Conservation (phyloP, 1,140 invertebrate species). For the Cryptotermes secundus region DNA sequence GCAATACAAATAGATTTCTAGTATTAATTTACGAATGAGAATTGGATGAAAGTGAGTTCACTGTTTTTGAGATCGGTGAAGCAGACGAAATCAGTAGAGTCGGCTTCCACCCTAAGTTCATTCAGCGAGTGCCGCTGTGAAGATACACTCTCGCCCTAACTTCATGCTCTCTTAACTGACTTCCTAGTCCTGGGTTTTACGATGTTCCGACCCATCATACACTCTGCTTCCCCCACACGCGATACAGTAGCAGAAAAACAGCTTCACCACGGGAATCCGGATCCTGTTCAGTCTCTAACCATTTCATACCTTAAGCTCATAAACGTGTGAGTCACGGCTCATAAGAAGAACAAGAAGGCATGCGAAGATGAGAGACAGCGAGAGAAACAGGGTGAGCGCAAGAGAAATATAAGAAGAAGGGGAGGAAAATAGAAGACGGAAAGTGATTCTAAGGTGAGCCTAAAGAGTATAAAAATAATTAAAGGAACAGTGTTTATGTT, state of each 20-base stretch:
- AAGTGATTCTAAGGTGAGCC: too few relatives aligned
- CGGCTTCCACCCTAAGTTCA: not conserved
- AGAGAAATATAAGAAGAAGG: too few relatives aligned
- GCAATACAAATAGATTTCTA: too few relatives aligned
- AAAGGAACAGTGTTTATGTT: too few relatives aligned
- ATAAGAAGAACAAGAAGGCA: not conserved
- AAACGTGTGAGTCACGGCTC: too few relatives aligned
- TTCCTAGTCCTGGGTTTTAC: not conserved
- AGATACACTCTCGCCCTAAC: not conserved
- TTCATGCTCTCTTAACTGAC: conserved; percentile 16
- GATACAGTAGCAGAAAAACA: not conserved
- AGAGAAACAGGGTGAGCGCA: too few relatives aligned
- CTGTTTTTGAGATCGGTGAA: not conserved
- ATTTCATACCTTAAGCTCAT: too few relatives aligned
- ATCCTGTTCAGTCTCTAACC: not conserved
- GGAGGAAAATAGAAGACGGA: too few relatives aligned
- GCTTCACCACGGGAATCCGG: not conserved
- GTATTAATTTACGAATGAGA: not conserved
- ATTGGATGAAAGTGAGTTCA: not conserved
- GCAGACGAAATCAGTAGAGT: not conserved
- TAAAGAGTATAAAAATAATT: too few relatives aligned
- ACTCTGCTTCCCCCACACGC: not conserved
- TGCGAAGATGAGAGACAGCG: too few relatives aligned
- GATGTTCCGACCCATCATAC: not conserved
- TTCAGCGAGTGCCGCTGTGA: not conserved